Base-by-base conservation (phyloP, 30 jellyfish, hydroid and myxozoan species). In the Euphysa ruthae region DNA sequence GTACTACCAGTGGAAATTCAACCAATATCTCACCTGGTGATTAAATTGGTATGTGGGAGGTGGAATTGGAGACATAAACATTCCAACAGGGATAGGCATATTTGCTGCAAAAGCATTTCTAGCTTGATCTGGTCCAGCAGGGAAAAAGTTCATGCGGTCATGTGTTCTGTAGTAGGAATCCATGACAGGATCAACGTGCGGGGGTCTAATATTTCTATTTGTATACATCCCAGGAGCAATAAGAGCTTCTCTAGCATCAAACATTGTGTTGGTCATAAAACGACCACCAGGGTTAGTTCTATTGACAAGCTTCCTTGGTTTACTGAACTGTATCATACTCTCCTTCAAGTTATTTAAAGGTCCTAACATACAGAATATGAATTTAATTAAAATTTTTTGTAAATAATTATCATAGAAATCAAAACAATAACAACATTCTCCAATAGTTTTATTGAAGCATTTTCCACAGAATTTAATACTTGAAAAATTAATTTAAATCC, bases 51-150 rank as follows among this genome's bases (percentile, higher is more conserved):
- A 87, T 1, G 97, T 84, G 0, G 82, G 97, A 0, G 97, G 93
- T 2, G 97, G 97, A 83, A 87, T 77, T 25, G 94, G 78, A 5
- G 97, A 91, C 71, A 78, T 73, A 58, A 87, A 87, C 97, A 87
- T 87, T 4, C 97, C 97, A 46, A 78, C 94, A 21, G 97, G 97
- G 4, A 87, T 81, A 6, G 97, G 97, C 51, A 87, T 73, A 54
- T 87, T 87, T 18, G 96, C 93, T 49, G 95, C 92, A 69, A 87
- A 87, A 10, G 93, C 89, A 61, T 87, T 87, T 55, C 97, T 79
- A 21, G 97, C 97, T 63, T 87, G 97, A 57, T 87, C 97, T 15
- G 97, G 97, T n/a, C 93, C 97, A 30, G 97, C 82, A 13, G 97
- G 97, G 35, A 87, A 87, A 74, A 87, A 87, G 20, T 85, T 83